phyloP scores from a whole-genome alignment of 2,797 vertebrate genomes.

The Scolopax rusticola region DNA sequence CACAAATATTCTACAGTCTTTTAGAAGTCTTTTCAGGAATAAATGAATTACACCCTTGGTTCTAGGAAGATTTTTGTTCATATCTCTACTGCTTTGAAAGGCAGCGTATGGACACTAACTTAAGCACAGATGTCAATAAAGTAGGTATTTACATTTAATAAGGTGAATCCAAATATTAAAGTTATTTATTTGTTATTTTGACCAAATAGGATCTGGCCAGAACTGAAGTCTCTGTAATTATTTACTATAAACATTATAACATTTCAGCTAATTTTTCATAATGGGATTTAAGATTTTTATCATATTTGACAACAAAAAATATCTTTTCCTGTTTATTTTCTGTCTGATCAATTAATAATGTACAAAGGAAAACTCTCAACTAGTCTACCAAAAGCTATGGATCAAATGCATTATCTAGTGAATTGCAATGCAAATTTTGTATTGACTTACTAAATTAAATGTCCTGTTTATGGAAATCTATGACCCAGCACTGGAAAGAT shows the following conservation, averaged over 20 bases:
- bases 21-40: neutral
- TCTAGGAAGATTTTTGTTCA: neutral
- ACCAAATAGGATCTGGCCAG: neutral
- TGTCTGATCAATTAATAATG: neutral
- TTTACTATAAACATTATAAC: neutral
- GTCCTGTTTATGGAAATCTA: neutral
- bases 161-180: neutral
- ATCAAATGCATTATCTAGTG: neutral
- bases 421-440: neutral
- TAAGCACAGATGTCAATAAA: neutral
- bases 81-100: neutral
- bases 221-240: neutral
- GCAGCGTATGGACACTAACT: rapidly evolving
- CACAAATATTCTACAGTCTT: neutral
- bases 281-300: neutral
- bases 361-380: neutral
- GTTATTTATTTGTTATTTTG: neutral
- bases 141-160: neutral
- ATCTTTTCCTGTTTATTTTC: neutral
- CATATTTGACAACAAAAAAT: neutral
- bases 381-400: neutral
- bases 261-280: neutral
- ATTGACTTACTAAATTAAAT: neutral
- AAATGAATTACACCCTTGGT: neutral
- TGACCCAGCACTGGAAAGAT: neutral